Percentiles rank a stretch among this genome's conserved stretches.
Evolutionary conservation across 2,113 vertebrate species (phyloP).

Genomic region (Ptyas mucosa): DNA sequence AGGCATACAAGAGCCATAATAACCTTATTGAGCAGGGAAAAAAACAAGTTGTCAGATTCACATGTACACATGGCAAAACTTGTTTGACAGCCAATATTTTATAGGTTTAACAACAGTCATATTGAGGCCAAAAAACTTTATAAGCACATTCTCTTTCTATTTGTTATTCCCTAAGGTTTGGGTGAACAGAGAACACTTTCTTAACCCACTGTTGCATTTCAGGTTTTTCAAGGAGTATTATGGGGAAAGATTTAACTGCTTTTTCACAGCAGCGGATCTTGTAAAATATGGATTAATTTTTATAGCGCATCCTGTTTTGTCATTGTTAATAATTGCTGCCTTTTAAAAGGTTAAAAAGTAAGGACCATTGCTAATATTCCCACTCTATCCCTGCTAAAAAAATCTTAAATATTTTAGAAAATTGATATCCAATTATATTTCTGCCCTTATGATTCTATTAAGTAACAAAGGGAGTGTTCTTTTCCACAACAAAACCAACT

Average conservation of each 20-base stretch:
- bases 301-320: background rate
- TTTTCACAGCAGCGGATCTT: slow-evolving; percentile 3
- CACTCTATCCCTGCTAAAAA: background rate
- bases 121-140: background rate
- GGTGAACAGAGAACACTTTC: background rate
- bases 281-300: background rate
- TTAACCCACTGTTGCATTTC: background rate
- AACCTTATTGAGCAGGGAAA: background rate
- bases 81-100: background rate
- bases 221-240: background rate
- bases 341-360: background rate
- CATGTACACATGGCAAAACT: background rate
- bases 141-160: background rate
- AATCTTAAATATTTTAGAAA: background rate
- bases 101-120: background rate
- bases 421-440: background rate
- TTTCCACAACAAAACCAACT: background rate
- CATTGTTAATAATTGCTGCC: background rate
- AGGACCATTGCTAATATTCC: background rate
- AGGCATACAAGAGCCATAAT: background rate
- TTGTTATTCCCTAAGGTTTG: background rate
- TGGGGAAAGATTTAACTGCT: background rate
- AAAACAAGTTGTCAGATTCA: background rate
- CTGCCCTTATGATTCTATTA: background rate
- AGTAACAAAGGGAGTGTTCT: background rate